phyloP scores from a whole-genome alignment of 2,113 vertebrate species.

The Petrocephalus zakoni region DNA sequence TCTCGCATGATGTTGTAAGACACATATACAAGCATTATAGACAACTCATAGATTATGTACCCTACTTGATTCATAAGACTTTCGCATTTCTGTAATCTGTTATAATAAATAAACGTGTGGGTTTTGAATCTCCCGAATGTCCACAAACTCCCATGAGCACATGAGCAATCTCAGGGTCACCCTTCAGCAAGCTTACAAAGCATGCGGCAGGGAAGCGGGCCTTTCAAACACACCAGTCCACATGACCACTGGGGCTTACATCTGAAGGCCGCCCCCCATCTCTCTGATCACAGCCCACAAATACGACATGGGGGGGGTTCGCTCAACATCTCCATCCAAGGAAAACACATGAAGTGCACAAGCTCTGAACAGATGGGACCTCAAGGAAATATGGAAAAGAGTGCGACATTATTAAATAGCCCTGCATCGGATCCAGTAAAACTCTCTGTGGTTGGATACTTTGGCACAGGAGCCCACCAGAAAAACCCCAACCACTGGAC shows the following conservation, averaged over 20 bases:
- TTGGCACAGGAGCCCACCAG: background rate
- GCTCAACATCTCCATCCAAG: slow-evolving; percentile 53
- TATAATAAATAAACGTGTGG: background rate
- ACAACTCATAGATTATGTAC: background rate
- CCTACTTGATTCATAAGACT: background rate
- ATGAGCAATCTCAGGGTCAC: background rate
- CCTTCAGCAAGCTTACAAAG: slow-evolving; percentile 30
- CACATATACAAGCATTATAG: background rate
- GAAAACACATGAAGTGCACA: slow-evolving; percentile 53
- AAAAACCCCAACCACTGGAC: background rate
- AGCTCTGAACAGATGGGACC: background rate
- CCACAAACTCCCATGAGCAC: background rate
- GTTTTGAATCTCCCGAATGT: background rate
- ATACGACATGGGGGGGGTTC: background rate
- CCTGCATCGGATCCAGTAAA: background rate
- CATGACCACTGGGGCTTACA: slow-evolving; percentile 38
- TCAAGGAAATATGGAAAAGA: background rate
- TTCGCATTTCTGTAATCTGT: background rate
- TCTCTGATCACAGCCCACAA: slow-evolving; percentile 30
- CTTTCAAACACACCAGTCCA: slow-evolving; percentile 38
- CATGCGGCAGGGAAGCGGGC: slow-evolving; percentile 42
- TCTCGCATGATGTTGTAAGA: background rate
- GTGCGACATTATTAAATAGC: background rate
- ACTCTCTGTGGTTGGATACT: background rate
- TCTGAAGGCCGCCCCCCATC: slow-evolving; percentile 38